These are phyloP conservation scores for Erpetoichthys calabaricus DNA, from an alignment of 2,797 vertebrate genomes.

Conservation along the genomic window DNA sequence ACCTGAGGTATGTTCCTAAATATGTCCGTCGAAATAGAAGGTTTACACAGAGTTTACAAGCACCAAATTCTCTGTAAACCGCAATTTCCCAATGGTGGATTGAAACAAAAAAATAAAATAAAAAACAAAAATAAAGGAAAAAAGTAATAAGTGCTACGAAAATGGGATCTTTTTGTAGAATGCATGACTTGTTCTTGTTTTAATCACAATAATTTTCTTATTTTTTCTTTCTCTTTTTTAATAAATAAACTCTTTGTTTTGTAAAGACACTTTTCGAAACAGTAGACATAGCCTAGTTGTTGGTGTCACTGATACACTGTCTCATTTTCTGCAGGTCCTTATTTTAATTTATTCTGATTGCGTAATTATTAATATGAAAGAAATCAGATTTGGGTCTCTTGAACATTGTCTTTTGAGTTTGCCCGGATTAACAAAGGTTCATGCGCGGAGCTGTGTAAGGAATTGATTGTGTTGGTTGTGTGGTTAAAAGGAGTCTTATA, in stretches of 20 bases:
- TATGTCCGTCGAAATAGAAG: constrained; percentile 40
- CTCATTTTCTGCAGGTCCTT: constrained; percentile 35
- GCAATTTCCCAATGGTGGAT: constrained; percentile 48
- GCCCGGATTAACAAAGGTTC: constrained; percentile 99
- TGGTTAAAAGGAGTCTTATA: constrained; percentile 97
- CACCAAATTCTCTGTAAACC: constrained; percentile 64
- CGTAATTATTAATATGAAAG: constrained; percentile 50
- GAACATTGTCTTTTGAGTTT: constrained; percentile 99
- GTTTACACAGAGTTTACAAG: constrained; percentile 66
- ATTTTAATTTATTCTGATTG: constrained; percentile 38
- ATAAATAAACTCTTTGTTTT: constrained; percentile 99
- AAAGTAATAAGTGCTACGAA: constrained; percentile 58
- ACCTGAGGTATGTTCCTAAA: constrained; percentile 9
- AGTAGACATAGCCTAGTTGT: constrained; percentile 92
- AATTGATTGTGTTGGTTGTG: constrained; percentile 91
- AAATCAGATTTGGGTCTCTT: constrained; percentile 98
- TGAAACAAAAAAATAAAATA: constrained; percentile 28
- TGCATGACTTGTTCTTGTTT: constrained; percentile 85
- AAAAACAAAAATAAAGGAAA: constrained; percentile 43
- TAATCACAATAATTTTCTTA: constrained; percentile 94
- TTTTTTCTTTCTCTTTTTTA: constrained; percentile 55
- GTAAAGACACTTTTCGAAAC: constrained; percentile 99
- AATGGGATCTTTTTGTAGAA: constrained; percentile 71
- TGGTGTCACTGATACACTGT: constrained; percentile 80
- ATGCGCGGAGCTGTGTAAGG: constrained; percentile 98